phyloP scores from a whole-genome alignment of 2,888 invertebrate genomes.

The Cheilosia vernalis region DNA sequence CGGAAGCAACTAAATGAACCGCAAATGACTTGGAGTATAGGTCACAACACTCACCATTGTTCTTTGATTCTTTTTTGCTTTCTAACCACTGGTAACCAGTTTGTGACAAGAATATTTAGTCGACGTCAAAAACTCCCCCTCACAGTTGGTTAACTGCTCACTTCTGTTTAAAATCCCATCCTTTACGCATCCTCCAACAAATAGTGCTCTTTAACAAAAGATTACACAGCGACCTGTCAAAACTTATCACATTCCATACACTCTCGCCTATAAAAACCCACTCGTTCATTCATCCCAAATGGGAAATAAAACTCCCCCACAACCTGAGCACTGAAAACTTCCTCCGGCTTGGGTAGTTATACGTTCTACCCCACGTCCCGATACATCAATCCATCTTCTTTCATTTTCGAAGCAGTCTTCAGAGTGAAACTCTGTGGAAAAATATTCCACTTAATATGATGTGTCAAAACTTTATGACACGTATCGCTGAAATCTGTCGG shows the following conservation, averaged over 20 bases:
- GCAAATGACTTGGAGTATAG: too few relatives aligned
- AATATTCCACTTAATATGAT: constrained; percentile 54
- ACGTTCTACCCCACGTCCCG: not conserved
- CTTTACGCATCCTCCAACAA: constrained; percentile 23
- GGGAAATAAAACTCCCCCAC: constrained; percentile 7
- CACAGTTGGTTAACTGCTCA: too few relatives aligned
- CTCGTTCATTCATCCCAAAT: constrained; percentile 26
- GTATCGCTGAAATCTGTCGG: constrained; percentile 45
- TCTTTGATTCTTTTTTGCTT: too few relatives aligned
- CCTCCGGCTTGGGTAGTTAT: constrained; percentile 1
- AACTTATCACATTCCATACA: constrained; percentile 16
- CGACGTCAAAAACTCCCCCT: too few relatives aligned
- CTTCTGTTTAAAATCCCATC: constrained; percentile 36
- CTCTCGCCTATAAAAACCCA: not conserved
- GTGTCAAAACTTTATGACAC: constrained; percentile 72
- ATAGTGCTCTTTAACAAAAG: constrained; percentile 25
- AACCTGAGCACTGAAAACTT: constrained; percentile 27
- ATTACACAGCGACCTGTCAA: constrained; percentile 39
- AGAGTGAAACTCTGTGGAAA: constrained; percentile 19
- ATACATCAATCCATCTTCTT: constrained; percentile 60
- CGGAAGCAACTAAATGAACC: too few relatives aligned
- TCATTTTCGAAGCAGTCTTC: constrained; percentile 42
- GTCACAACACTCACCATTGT: too few relatives aligned
- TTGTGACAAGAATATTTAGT: too few relatives aligned
- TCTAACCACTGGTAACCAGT: too few relatives aligned